Evolutionary conservation across 2,113 vertebrate species (phyloP).

Genomic region (Oxyura jamaicensis): DNA sequence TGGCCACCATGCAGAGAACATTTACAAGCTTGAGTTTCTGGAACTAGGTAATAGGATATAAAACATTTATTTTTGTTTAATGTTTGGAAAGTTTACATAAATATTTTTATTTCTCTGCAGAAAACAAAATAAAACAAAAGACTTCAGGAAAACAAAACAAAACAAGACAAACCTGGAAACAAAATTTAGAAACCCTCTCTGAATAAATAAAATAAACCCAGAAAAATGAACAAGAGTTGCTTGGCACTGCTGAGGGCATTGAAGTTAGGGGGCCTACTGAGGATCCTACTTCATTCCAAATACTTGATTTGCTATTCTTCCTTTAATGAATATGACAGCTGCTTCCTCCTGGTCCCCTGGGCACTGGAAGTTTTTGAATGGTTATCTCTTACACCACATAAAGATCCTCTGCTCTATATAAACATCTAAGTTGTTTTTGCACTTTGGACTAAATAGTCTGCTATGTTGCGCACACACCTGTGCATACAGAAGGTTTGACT

Average conservation of each 20-base stretch:
- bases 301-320: background rate
- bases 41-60: no score
- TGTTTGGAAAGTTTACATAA: background rate
- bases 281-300: background rate
- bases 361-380: background rate
- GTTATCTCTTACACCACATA: background rate
- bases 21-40: background rate
- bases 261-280: background rate
- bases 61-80: no score
- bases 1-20: background rate
- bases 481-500: background rate
- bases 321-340: background rate
- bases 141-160: background rate
- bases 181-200: fast-evolving
- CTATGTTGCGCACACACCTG: background rate
- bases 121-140: background rate
- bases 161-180: no score
- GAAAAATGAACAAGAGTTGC: background rate
- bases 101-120: background rate
- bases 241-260: background rate
- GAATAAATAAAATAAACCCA: background rate
- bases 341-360: background rate
- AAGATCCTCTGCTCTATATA: background rate
- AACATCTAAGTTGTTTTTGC: background rate
- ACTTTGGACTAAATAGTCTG: background rate